phyloP scores from a whole-genome alignment of 2,113 vertebrate genomes.

The Campylomormyrus tamandua region DNA sequence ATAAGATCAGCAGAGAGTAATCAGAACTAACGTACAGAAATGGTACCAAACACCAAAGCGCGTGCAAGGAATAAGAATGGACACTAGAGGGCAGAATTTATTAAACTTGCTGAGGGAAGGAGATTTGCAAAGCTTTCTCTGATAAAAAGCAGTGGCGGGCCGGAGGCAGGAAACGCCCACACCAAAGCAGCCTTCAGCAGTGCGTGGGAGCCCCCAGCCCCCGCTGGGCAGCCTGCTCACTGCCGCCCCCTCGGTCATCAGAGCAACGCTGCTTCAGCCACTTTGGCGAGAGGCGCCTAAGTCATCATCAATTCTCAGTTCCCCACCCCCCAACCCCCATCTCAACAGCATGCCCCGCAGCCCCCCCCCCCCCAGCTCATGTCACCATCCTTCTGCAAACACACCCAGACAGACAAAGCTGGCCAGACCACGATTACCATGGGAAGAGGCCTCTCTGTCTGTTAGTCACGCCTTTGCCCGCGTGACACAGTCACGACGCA shows the following conservation, averaged over 20 bases:
- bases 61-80: background rate
- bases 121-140: background rate
- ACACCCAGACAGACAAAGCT: background rate
- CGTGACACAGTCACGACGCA: slow-evolving; percentile 28
- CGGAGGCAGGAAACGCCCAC: background rate
- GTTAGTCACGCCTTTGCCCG: slow-evolving; percentile 7
- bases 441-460: background rate
- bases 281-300: background rate
- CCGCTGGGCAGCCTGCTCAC: background rate
- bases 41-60: background rate
- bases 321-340: no score
- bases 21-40: background rate
- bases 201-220: background rate
- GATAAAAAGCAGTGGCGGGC: background rate
- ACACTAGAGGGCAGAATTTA: slow-evolving; percentile 21
- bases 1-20: background rate
- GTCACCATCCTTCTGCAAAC: background rate
- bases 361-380: background rate
- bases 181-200: background rate
- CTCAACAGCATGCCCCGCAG: no score
- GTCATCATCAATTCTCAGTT: background rate
- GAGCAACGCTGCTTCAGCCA: background rate
- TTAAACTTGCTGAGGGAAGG: background rate
- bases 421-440: background rate
- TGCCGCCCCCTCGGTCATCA: background rate